A percentile compares a stretch with the other conserved stretches of the same genome.
Evolutionary conservation across 2,888 invertebrate species (phyloP).

Genomic region (Epirrhoe alternata): DNA sequence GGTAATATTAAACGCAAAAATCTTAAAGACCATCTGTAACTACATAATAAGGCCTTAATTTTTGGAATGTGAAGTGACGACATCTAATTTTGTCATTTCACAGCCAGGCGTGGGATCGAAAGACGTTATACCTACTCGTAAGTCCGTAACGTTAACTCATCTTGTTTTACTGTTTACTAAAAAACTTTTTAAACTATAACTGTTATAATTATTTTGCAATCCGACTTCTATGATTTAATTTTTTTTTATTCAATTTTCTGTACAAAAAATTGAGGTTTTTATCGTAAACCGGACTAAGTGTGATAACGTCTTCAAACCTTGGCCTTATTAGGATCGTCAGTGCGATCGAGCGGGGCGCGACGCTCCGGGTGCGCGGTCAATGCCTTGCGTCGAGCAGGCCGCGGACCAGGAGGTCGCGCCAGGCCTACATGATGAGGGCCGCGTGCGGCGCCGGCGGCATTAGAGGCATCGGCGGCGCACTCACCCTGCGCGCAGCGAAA

Average conservation of each 20-base stretch:
- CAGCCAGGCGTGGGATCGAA: slow-evolving; percentile 18
- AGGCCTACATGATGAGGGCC: slow-evolving; percentile 79
- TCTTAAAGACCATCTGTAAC: slow-evolving; percentile 49
- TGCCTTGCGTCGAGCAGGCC: slow-evolving; percentile 73
- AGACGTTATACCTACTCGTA: slow-evolving; percentile 10
- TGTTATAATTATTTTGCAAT: neutral
- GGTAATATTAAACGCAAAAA: slow-evolving; percentile 38
- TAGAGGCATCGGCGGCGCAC: slow-evolving; percentile 55
- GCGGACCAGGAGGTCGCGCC: slow-evolving; percentile 83
- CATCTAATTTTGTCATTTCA: slow-evolving; percentile 24
- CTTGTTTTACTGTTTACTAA: neutral
- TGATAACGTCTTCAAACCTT: slow-evolving; percentile 9
- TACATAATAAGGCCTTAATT: slow-evolving; percentile 53
- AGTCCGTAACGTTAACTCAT: neutral
- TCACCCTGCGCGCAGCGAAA: slow-evolving; percentile 54
- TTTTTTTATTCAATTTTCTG: too few relatives aligned
- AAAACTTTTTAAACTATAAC: neutral
- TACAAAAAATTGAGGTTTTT: neutral
- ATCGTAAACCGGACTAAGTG: neutral
- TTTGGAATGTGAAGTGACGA: slow-evolving; percentile 33
- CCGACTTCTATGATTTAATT: neutral
- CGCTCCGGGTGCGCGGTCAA: slow-evolving; percentile 71
- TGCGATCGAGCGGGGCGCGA: slow-evolving; percentile 55
- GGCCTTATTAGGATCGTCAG: slow-evolving; percentile 3
- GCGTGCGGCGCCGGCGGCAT: slow-evolving; percentile 72